Base-by-base conservation (phyloP, 2,797 vertebrate genomes). In the Podargus strigoides region DNA sequence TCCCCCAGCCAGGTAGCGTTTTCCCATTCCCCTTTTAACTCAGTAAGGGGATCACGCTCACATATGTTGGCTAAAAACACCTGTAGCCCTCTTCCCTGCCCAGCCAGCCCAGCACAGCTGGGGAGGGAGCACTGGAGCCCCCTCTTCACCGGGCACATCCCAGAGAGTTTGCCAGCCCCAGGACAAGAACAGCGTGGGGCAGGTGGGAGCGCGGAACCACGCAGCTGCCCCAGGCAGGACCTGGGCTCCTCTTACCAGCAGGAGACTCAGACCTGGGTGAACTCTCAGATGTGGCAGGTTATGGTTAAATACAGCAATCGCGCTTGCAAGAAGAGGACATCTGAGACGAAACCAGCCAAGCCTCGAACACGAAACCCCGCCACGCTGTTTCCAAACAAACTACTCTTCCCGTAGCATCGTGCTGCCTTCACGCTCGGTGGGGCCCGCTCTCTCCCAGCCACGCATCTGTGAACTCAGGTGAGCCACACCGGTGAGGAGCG, bases 401-500 rank as follows among this genome's bases (percentile, higher is more conserved):
- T 14, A 0, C 3, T 4, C 49, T 53, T 34, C 60, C 77, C 6
- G 1, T 6, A 62, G 69, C 73, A 7, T 36, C 23, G 1, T 5
- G 4, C 11, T 15, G 73, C 55, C 58, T 34, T 32, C 44, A 1
- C 6, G 1, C 36, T 5, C 8, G 1, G 3, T 2, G 2, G 67
- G 10, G 18, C 24, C 80, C 55, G 62, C 64, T 39, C 42, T 42
- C 14, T 6, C 28, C 62, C 77, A 52, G 63, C 34, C 17, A 17
- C 6, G 1, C 67, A 59, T 59, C 89, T 76, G 41, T 7, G 0
- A 34, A 9, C 63, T 15, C 28, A 7, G 62, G 85, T 19, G 53
- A 0, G 0, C 63, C 58, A 18, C 4, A 3, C 58, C 8, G 4
- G 20, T 2, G 0, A 36, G 26, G 24, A 62, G 20, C 2, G 0